These are phyloP conservation scores for Drosophila niveifrons DNA, from an alignment of 2,888 invertebrate species.

Conservation along the genomic window DNA sequence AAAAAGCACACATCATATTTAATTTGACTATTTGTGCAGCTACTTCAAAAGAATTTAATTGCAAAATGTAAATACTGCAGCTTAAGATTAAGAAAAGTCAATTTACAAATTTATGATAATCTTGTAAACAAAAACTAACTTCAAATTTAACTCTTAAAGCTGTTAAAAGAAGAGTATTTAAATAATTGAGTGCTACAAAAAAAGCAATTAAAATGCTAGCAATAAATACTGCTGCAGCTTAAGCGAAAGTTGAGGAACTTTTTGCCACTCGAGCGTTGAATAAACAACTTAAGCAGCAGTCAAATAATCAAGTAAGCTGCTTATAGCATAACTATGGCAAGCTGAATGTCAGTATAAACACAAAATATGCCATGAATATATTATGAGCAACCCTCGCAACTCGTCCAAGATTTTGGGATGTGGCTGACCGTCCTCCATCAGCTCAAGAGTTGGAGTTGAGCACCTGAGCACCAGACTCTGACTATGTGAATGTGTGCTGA, in stretches of 20 bases:
- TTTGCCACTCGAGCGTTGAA: not conserved
- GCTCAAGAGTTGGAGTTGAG: not conserved
- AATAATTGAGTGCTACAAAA: too few relatives aligned
- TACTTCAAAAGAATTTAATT: too few relatives aligned
- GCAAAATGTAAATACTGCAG: too few relatives aligned
- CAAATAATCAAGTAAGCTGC: not conserved
- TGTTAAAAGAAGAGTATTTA: not conserved
- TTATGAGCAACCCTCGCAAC: slow-evolving; percentile 1
- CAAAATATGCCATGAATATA: not conserved
- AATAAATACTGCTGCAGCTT: too few relatives aligned
- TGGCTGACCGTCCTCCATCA: not conserved
- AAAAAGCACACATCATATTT: too few relatives aligned
- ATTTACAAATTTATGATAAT: too few relatives aligned
- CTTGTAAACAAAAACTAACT: too few relatives aligned
- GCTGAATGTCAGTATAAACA: not conserved
- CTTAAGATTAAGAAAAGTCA: too few relatives aligned
- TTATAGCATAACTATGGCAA: not conserved
- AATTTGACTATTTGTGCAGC: too few relatives aligned
- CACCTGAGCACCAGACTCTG: not conserved
- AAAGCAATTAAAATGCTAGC: too few relatives aligned
- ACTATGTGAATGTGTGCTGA: not conserved
- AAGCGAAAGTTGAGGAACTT: too few relatives aligned
- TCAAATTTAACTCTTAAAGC: too few relatives aligned
- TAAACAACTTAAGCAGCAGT: not conserved
- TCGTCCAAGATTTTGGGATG: slow-evolving; percentile 6